Base-by-base conservation (phyloP, 2,888 invertebrate genomes). In the Parnassius apollo region DNA sequence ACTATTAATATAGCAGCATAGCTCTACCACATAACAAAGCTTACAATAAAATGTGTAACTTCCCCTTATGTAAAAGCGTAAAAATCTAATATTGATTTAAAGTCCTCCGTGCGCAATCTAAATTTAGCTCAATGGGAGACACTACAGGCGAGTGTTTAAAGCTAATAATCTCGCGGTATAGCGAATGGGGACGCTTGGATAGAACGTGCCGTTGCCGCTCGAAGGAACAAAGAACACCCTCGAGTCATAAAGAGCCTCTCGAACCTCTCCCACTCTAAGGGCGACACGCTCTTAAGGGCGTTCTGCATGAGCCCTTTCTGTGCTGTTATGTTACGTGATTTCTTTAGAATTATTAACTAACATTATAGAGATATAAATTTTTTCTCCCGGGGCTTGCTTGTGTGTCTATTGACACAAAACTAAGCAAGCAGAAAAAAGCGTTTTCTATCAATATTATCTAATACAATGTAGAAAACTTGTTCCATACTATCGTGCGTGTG, bases 231-330 rank as follows among this genome's bases (percentile, higher is more conserved):
- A 60, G 60, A 52, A 44, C 9, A n/a, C 35, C 53, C 48, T 60
- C 60, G 54, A 48, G 12, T 12, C 54, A 7, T 18, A 9, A 10
- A 61, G 61, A 13, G 44, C 11, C 61, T 56, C 61, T 61, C 61
- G 61, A 61, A 55, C 44, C 55, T 18, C 61, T 44, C 49, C 55
- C 61, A 50, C 55, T 61, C 50, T 61, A 55, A 61, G 61, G 61
- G 55, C 61, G 61, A 55, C 50, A 50, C 55, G 61, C 61, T 49
- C 60, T 55, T 44, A 22, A 55, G 55, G 12, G 45, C 60, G 22
- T 10, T 42, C 54, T 18, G 46, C 54, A 13, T 58, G 12, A 51
- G 58, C 58, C 49, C 55, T 46, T 35, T n/a, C 57, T 10, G 48
- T 49, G 49, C 18, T 50, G 18, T 44, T 44, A 58, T 51, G 13